phyloP scores from a whole-genome alignment of 2,113 vertebrate genomes.

The Ascaphus truei region DNA sequence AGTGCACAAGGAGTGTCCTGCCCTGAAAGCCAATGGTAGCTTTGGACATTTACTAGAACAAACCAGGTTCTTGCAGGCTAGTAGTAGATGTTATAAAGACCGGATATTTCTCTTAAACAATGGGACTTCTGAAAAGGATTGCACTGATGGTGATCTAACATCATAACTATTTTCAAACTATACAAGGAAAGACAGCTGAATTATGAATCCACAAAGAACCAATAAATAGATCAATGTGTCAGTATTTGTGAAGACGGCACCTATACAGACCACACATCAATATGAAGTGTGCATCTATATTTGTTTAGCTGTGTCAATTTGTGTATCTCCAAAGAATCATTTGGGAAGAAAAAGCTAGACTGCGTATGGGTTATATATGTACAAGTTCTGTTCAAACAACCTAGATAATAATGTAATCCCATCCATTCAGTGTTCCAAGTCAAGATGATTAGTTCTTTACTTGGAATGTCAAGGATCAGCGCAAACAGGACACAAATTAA shows the following conservation, averaged over 20 bases:
- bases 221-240: background rate
- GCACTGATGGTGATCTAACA: too few species aligned
- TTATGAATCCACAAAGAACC: background rate
- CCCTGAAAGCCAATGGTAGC: background rate
- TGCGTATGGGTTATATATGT: background rate
- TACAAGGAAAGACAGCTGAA: too few species aligned
- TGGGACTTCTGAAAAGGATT: too few species aligned
- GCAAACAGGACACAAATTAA: background rate
- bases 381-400: background rate
- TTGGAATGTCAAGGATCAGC: constrained; percentile 2
- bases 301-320: constrained; percentile 22
- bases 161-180: too few species aligned
- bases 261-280: background rate
- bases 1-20: background rate
- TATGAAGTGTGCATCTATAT: background rate
- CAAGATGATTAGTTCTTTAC: background rate
- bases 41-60: background rate
- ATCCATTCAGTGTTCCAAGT: background rate
- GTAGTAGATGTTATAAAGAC: background rate
- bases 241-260: background rate
- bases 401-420: constrained; percentile 4
- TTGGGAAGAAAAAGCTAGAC: background rate
- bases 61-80: background rate
- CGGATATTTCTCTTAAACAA: too few species aligned
- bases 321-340: background rate